Conservation (phyloP, 2,113 vertebrate species). For the Dryoscopus gambensis region DNA sequence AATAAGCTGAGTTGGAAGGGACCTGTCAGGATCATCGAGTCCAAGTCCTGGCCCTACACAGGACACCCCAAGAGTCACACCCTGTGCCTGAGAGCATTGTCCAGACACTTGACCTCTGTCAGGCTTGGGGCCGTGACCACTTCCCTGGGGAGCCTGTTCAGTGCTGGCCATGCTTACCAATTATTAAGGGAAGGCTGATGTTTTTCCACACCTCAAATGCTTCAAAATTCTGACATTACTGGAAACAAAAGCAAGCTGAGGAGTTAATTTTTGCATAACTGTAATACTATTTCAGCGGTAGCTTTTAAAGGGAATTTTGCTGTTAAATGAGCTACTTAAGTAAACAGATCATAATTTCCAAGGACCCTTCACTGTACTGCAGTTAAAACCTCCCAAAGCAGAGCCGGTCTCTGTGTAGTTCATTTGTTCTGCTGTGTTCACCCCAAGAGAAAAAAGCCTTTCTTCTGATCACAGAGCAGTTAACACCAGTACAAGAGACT, state of each 20-base stretch:
- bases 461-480: background rate
- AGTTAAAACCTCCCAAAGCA: background rate
- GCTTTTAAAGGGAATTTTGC: background rate
- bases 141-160: background rate
- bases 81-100: background rate
- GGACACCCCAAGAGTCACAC: background rate
- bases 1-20: background rate
- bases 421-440: background rate
- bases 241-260: background rate
- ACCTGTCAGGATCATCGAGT: too few relatives aligned
- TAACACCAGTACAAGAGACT: background rate
- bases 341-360: background rate
- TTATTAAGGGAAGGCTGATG: background rate
- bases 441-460: background rate
- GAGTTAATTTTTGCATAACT: background rate
- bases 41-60: background rate
- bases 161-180: background rate
- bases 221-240: background rate
- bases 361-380: background rate
- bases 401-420: background rate
- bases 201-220: background rate
- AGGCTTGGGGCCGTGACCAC: background rate
- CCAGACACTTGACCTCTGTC: background rate
- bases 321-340: background rate
- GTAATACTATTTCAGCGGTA: background rate